Percentiles rank a stretch among this genome's conserved stretches.
phyloP scores from a whole-genome alignment of 2,797 vertebrate genomes.

The Hirundo rustica region DNA sequence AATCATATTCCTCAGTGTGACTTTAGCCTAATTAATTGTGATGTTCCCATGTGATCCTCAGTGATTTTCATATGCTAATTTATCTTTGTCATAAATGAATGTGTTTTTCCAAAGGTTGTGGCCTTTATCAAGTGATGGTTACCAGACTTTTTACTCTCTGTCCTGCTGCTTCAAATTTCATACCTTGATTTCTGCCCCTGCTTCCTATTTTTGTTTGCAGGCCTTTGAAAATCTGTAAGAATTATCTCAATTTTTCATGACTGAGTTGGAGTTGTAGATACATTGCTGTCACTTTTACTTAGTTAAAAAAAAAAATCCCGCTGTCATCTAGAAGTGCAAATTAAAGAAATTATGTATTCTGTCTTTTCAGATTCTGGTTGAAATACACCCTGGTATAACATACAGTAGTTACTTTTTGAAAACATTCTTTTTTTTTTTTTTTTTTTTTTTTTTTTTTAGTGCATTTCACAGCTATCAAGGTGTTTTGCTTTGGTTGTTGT shows the following conservation, averaged over 20 bases:
- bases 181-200: accelerated
- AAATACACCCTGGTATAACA: neutral
- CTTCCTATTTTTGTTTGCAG: neutral
- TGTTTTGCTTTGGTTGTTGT: neutral
- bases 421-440: neutral
- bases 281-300: neutral
- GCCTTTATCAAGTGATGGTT: neutral
- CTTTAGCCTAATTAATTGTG: neutral
- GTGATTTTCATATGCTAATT: neutral
- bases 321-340: neutral
- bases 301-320: neutral
- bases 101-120: neutral
- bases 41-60: neutral
- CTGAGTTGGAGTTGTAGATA: neutral
- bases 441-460: neutral
- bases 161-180: neutral
- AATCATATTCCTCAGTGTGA: neutral
- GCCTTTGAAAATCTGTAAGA: neutral
- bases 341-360: neutral
- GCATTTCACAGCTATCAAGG: neutral
- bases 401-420: neutral
- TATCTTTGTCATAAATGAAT: neutral
- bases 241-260: neutral
- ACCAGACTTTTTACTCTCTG: neutral
- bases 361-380: neutral